Base-by-base conservation (phyloP, 1,140 invertebrate species). In the Psix sp. region DNA sequence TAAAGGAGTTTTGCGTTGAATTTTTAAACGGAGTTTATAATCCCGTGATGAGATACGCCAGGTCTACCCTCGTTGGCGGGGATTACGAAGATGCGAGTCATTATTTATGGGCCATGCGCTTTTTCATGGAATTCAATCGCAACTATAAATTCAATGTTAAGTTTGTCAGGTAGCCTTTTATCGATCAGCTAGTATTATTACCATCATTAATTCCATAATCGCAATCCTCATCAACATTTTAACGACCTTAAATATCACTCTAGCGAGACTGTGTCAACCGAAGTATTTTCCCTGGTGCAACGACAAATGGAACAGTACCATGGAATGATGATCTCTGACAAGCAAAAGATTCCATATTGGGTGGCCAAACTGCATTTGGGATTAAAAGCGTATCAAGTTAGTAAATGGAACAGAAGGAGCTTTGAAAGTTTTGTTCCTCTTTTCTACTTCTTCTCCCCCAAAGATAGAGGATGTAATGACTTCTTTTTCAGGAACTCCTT, bases 111-210 rank as follows among this genome's bases (percentile, higher is more conserved):
- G 92, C 94, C 5, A 88, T 98, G 76, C 92, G 93, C 81, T 99
- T 98, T 88, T 99, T 98, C 84, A 97, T 98, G 95, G 95, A 98
- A 86, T 98, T 99, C 86, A 98, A 97, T 90, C 91, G 97, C 71
- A 89, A 92, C 78, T 90, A 92, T 77, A 92, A 92, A 77, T 95
- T 96, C 80, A 90, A 94, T 87, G 91, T 97, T 66, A 95, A 96
- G 86, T 89, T 95, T 72, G 92, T 98, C 45, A 95, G 94, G 94
- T 95, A 46, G 21, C 21, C n/a, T 21, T 65, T 21, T 29, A 29
- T 42, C 16, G 10, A 13, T 24, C 21, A 24, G 3, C 7, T 7
- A 24, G 7, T 11, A 35, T 35, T 35, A 2, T 11, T 35, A 35
- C 13, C 33, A 5, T 11, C 33, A 13, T 35, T 14, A n/a, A n/a